Evolutionary conservation across 2,888 invertebrate species (phyloP), one percentile per base, ranked within the genome.

Genomic region (Chloroclystis v-ata): DNA sequence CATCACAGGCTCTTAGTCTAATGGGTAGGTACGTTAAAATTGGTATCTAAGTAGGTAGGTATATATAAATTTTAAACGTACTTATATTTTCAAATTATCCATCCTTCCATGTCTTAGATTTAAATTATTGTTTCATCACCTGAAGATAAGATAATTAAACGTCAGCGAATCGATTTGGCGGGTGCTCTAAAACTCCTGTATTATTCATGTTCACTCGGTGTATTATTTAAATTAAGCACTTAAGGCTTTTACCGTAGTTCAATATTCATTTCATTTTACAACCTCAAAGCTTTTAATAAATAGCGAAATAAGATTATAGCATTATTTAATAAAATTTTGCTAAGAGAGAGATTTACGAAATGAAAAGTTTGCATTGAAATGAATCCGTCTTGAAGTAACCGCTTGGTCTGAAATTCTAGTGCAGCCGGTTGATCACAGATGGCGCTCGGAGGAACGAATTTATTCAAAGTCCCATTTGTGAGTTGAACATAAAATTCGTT

Each of bases 171-270:
- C 57, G 63, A 66, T 68, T 59, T 55, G 49, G 50, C 42, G 53
- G 57, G 57, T 60, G 56, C 61, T 54, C 62, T 63, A 60, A 65
- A 65, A 67, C 71, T 71, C 58, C 58, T 75, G 65, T 69, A 61
- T 75, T 72, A 77, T 78, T 76, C 75, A 78, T 73, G 59, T 66
- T 59, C 60, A 57, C 49, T 62, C 59, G 60, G 57, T 65, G 65
- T 70, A 66, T 72, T 73, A 74, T 75, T 78, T 72, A 71, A 78
- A 78, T 75, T 61, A 72, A 67, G 63, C 66, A 68, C 63, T 70
- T 60, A 67, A 69, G 58, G 67, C 63, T 68, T 66, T 65, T 59
- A 60, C 57, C 58, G 54, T 59, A 54, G 61, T 70, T 70, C 63
- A 70, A 71, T 72, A 74, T 75, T 74, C 67, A 69, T 69, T 60